Conservation (phyloP, 2,113 vertebrate genomes). For the Colistium nudipinnis region DNA sequence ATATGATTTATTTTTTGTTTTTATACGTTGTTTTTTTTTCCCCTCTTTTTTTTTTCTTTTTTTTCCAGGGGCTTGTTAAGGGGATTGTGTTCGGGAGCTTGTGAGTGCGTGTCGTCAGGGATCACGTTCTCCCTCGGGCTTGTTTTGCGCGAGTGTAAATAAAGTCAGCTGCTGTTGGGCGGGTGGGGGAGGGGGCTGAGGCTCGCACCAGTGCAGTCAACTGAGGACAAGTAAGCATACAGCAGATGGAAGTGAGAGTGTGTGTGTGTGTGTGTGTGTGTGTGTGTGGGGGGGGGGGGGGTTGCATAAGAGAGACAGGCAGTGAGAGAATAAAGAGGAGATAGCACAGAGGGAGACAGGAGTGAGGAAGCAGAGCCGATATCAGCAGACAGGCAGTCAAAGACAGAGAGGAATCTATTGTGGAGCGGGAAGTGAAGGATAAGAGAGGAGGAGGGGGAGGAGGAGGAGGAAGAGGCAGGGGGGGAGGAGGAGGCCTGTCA, state of each 20-base stretch:
- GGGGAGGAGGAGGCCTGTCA: slow-evolving; percentile 32
- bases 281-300: slow-evolving; percentile 14
- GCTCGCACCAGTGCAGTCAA: slow-evolving; percentile 64
- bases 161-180: slow-evolving; percentile 61
- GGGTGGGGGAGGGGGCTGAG: slow-evolving; percentile 8
- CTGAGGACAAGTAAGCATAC: slow-evolving; percentile 64
- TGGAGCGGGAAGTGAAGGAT: slow-evolving; percentile 38
- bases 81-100: slow-evolving; percentile 59
- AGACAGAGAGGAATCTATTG: slow-evolving; percentile 51
- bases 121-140: slow-evolving; percentile 73
- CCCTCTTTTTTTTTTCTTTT: slow-evolving; percentile 27
- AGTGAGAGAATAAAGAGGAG: slow-evolving; percentile 21
- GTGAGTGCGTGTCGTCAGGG: slow-evolving; percentile 62
- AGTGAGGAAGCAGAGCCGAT: slow-evolving; percentile 39
- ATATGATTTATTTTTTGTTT: neutral
- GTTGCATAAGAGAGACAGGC: slow-evolving; percentile 37
- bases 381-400: slow-evolving; percentile 49
- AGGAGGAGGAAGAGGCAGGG: slow-evolving; percentile 3
- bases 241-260: slow-evolving; percentile 52
- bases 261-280: slow-evolving; percentile 6
- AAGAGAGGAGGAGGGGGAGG: slow-evolving; percentile 30
- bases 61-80: slow-evolving; percentile 70
- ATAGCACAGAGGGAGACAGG: slow-evolving; percentile 20
- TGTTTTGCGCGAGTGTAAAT: slow-evolving; percentile 77
- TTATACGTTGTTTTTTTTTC: slow-evolving; percentile 23